A percentile compares a stretch with the other conserved stretches of the same genome.
phyloP scores from a whole-genome alignment of 2,113 vertebrate species.

The Pterocles burchelli region DNA sequence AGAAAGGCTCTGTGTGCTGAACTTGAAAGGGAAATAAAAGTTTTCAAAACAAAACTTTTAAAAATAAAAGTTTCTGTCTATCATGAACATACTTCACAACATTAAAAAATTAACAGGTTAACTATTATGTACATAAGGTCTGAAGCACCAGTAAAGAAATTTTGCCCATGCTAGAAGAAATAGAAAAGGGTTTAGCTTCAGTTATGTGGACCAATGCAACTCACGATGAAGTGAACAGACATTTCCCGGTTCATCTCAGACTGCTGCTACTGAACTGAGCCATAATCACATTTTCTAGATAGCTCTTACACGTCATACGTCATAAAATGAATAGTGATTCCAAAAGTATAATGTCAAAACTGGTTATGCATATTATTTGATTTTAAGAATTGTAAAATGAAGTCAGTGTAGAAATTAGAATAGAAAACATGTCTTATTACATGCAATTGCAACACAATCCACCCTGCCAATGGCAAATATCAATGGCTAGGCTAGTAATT shows the following conservation, averaged over 20 bases:
- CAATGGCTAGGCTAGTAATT: background rate
- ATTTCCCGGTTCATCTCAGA: background rate
- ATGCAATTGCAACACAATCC: background rate
- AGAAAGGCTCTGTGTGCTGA: background rate
- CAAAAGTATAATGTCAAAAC: background rate
- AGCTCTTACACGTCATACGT: background rate
- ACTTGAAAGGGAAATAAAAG: slow-evolving; percentile 3
- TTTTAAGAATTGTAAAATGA: background rate
- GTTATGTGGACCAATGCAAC: background rate
- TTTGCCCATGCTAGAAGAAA: background rate
- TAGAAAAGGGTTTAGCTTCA: background rate
- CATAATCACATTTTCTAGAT: background rate
- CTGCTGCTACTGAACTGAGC: background rate
- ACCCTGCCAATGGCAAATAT: slow-evolving; percentile 2
- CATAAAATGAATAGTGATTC: background rate
- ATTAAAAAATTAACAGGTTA: background rate
- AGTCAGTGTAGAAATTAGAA: background rate
- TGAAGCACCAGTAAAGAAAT: background rate
- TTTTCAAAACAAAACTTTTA: background rate
- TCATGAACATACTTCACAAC: background rate
- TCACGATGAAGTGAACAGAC: background rate
- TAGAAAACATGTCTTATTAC: background rate
- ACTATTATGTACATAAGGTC: background rate
- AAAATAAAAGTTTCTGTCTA: background rate
- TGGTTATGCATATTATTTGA: background rate